phyloP scores from a whole-genome alignment of 2,797 vertebrate species.

The Erethizon dorsatum region DNA sequence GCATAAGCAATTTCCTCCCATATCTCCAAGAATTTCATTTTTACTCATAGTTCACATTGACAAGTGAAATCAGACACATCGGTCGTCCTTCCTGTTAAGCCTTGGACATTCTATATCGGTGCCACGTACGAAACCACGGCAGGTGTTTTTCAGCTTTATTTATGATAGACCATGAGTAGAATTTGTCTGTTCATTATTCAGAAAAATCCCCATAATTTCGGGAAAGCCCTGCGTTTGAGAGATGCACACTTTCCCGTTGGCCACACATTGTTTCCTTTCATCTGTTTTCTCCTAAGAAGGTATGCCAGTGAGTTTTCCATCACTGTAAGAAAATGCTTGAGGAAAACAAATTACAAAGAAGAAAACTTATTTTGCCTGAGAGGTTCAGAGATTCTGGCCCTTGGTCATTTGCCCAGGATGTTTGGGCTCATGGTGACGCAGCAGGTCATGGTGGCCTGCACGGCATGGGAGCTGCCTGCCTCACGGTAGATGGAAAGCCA shows the following conservation, averaged over 20 bases:
- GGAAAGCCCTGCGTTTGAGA: neutral
- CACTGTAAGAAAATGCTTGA: neutral
- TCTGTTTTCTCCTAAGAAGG: neutral
- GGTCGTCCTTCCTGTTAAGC: neutral
- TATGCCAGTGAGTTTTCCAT: neutral
- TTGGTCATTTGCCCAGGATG: no score
- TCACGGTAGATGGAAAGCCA: neutral
- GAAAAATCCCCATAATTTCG: neutral
- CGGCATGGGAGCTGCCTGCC: no score
- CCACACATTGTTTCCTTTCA: neutral
- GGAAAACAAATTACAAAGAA: neutral
- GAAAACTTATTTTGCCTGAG: neutral
- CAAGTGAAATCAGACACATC: neutral
- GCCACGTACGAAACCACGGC: neutral
- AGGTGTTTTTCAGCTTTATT: neutral
- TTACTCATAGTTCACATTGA: neutral
- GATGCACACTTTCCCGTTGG: neutral
- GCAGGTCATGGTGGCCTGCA: accelerated
- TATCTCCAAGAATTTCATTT: neutral
- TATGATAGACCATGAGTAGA: neutral
- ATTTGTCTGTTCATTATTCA: neutral
- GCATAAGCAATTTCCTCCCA: neutral
- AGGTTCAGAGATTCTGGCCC: neutral
- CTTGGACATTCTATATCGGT: neutral
- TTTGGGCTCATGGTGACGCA: no score